Conservation (phyloP, 2,113 vertebrate genomes). For the Aleadryas rufinucha region DNA sequence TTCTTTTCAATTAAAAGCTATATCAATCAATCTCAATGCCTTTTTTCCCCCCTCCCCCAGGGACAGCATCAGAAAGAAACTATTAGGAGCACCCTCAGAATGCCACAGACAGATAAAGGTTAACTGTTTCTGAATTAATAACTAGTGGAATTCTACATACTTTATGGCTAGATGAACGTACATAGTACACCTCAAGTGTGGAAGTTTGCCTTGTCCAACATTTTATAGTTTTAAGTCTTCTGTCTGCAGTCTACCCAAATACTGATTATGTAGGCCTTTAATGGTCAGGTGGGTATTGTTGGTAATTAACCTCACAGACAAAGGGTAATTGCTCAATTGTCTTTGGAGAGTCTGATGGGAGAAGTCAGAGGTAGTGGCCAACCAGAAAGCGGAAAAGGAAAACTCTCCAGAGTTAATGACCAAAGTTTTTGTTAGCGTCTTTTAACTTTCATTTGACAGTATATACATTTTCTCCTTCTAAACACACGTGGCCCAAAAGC, state of each 20-base stretch:
- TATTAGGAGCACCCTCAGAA: background rate
- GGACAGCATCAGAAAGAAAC: background rate
- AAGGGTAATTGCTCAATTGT: constrained; percentile 51
- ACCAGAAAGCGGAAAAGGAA: background rate
- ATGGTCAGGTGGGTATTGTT: background rate
- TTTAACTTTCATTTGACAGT: background rate
- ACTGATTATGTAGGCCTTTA: background rate
- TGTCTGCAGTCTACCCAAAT: background rate
- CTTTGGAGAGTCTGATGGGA: background rate
- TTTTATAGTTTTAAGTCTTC: background rate
- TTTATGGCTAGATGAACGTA: background rate
- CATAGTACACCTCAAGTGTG: background rate
- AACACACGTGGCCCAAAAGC: background rate
- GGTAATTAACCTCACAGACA: constrained; percentile 38
- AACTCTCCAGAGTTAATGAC: background rate
- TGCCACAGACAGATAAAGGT: background rate
- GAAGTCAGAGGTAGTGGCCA: background rate
- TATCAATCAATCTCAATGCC: background rate
- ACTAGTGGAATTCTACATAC: background rate
- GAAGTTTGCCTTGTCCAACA: background rate
- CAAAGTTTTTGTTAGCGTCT: background rate
- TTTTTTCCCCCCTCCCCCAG: background rate
- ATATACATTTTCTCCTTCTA: background rate
- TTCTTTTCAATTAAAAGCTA: background rate
- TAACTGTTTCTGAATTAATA: background rate